phyloP scores from a whole-genome alignment of 2,113 vertebrate genomes.

The Otolemur garnettii region DNA sequence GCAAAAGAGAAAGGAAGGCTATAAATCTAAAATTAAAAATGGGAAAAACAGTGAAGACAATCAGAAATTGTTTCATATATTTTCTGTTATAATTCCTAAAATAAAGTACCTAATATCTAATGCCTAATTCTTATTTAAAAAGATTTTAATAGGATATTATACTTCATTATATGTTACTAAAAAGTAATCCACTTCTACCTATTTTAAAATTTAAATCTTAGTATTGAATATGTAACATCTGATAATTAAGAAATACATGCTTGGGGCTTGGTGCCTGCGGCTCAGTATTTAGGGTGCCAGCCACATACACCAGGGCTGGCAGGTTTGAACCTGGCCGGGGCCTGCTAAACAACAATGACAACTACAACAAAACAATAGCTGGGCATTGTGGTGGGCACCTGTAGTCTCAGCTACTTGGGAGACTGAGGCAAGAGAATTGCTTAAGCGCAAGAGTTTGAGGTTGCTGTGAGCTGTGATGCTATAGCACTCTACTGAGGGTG shows the following conservation, averaged over 20 bases:
- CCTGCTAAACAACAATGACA: no score
- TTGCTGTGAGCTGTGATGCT: no score
- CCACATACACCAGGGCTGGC: no score
- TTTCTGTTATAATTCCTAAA: conserved; percentile 56
- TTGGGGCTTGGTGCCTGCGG: background rate
- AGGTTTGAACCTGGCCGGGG: no score
- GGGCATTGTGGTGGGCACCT: no score
- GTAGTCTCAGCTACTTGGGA: no score
- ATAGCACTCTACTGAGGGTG: no score
- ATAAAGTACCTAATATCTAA: conserved; percentile 36
- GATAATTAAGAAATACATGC: background rate
- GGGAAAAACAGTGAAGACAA: conserved; percentile 38
- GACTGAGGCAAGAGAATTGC: no score
- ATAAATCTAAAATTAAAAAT: conserved; percentile 25
- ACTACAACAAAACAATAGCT: no score
- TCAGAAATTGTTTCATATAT: conserved; percentile 42
- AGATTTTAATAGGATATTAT: conserved; percentile 40
- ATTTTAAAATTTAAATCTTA: conserved; percentile 54
- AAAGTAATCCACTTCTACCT: background rate
- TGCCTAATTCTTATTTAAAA: background rate
- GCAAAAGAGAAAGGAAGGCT: background rate
- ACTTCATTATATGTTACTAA: conserved; percentile 40
- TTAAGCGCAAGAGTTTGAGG: no score
- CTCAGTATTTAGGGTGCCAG: no score
- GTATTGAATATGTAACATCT: conserved; percentile 16